A percentile compares a stretch with the other conserved stretches of the same genome.
Conservation (phyloP, 2,888 invertebrate genomes). For the Macrosiphum euphorbiae region DNA sequence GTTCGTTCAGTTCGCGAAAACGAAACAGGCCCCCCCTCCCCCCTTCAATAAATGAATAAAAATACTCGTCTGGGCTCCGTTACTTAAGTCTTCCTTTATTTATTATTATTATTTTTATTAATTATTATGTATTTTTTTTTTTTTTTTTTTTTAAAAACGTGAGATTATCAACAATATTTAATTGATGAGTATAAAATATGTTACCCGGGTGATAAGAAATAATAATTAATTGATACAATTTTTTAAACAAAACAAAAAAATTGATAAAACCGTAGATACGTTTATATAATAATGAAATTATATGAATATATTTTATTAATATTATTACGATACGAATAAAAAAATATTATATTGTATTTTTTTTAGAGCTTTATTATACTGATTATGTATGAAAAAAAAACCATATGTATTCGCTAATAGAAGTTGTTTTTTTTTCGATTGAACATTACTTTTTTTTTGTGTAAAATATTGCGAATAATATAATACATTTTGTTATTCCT, state of each 20-base stretch:
- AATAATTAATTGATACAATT: slow-evolving; percentile 23
- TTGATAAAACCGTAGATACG: slow-evolving; percentile 59
- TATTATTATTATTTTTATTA: slow-evolving; percentile 48
- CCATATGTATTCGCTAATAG: slow-evolving; percentile 60
- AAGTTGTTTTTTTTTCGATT: slow-evolving; percentile 60
- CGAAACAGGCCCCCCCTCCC: slow-evolving; percentile 22
- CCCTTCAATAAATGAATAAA: not conserved
- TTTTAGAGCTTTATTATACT: slow-evolving; percentile 64
- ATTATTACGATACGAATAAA: slow-evolving; percentile 56
- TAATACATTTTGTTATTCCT: slow-evolving; percentile 64
- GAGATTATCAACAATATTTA: slow-evolving; percentile 39
- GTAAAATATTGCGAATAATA: slow-evolving; percentile 62
- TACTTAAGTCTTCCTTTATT: slow-evolving; percentile 63
- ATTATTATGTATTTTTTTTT: not conserved
- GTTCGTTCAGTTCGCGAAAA: not conserved
- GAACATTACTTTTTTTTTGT: slow-evolving; percentile 52
- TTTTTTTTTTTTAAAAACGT: slow-evolving; percentile 41
- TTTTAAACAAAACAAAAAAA: slow-evolving; percentile 20
- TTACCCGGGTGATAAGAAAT: slow-evolving; percentile 63
- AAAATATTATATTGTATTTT: slow-evolving; percentile 64
- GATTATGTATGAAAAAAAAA: slow-evolving; percentile 54
- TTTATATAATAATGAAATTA: slow-evolving; percentile 59
- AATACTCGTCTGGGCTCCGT: slow-evolving; percentile 54
- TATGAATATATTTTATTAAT: slow-evolving; percentile 64
- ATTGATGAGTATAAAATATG: slow-evolving; percentile 32